These are phyloP conservation scores for Lasioglossum albipes DNA, from an alignment of 1,140 invertebrate genomes.

Conservation along the genomic window DNA sequence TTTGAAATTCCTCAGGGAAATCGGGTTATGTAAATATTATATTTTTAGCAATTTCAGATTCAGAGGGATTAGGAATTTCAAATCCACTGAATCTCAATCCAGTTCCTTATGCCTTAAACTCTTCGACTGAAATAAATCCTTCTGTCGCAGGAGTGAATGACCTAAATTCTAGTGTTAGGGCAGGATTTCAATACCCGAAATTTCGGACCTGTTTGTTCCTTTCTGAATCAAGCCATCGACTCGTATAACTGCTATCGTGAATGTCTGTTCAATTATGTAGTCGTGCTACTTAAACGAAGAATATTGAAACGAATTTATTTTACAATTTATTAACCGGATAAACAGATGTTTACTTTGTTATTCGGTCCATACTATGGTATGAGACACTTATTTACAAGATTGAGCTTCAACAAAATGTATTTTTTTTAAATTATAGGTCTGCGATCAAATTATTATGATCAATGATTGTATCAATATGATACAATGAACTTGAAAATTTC, in stretches of 20 bases:
- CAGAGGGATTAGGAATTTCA: not conserved
- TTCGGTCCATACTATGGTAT: no score
- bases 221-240: not conserved
- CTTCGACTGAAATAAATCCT: slow-evolving; percentile 10
- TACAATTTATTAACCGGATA: no score
- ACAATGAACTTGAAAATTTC: no score
- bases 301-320: no score
- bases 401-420: no score
- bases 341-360: no score
- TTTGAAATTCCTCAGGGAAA: not conserved
- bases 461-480: no score
- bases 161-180: not conserved
- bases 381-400: no score
- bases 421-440: no score
- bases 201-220: not conserved
- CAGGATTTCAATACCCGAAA: not conserved
- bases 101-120: slow-evolving; percentile 2
- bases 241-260: not conserved
- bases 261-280: no score
- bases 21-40: slow-evolving; percentile 22
- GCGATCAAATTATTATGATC: no score
- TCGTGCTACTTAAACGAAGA: no score
- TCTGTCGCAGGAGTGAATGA: not conserved
- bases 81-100: not conserved
- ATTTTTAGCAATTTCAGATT: slow-evolving; percentile 17